Conservation (phyloP, 2,113 vertebrate species). For the Perognathus longimembris region DNA sequence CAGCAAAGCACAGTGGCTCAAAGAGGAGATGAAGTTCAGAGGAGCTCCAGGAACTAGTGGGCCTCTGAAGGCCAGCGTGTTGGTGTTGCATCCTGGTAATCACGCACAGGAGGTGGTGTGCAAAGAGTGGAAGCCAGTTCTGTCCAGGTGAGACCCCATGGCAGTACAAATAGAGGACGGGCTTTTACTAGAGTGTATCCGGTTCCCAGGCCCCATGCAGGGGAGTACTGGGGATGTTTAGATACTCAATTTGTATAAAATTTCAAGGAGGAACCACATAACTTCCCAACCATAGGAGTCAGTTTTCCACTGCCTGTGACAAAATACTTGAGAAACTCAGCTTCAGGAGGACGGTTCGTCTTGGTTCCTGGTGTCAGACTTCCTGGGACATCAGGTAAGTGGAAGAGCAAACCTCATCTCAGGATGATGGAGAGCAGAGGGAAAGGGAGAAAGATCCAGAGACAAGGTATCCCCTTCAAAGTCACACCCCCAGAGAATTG, state of each 20-base stretch:
- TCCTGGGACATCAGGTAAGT: neutral
- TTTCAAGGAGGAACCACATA: neutral
- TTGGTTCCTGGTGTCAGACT: too few species aligned
- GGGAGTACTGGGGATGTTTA: neutral
- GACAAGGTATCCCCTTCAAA: neutral
- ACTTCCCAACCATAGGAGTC: neutral
- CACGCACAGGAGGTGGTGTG: neutral
- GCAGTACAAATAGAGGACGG: neutral
- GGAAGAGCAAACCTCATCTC: neutral
- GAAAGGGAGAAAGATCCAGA: neutral
- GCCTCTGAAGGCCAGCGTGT: neutral
- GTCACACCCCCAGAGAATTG: neutral
- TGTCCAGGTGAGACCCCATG: neutral
- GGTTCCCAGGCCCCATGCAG: neutral
- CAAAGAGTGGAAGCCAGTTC: neutral
- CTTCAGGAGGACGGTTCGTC: neutral
- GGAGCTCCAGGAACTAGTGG: neutral
- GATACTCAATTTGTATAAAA: neutral
- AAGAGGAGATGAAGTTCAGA: neutral
- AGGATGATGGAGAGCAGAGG: neutral
- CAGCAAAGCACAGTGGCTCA: constrained; percentile 49
- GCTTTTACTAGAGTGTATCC: neutral
- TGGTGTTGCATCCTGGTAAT: neutral
- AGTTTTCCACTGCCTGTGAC: neutral
- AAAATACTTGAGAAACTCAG: neutral